Percentiles rank a stretch among this genome's conserved stretches.
Evolutionary conservation across 2,888 invertebrate species (phyloP).

Genomic region (Sisyra nigra): DNA sequence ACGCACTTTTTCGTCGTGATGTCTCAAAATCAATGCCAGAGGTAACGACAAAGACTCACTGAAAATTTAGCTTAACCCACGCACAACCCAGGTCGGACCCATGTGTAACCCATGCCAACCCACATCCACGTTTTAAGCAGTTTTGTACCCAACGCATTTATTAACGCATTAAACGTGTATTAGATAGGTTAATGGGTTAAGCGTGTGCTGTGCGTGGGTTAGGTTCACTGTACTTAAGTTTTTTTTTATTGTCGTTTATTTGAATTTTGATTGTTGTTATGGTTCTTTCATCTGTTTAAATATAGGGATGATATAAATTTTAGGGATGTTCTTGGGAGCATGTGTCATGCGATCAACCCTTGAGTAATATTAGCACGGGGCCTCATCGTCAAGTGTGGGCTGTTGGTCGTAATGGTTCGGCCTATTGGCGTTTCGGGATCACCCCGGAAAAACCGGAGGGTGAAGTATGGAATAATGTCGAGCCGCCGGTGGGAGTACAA

Average conservation of each 20-base stretch:
- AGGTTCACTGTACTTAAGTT: too few species aligned
- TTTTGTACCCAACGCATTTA: too few species aligned
- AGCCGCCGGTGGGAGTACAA: conserved; percentile 44
- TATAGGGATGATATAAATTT: too few species aligned
- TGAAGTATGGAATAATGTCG: conserved; percentile 64
- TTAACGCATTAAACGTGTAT: too few species aligned
- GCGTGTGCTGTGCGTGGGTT: background rate
- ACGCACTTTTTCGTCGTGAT: conserved; percentile 66
- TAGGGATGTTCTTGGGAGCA: conserved; percentile 68
- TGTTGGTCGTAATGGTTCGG: conserved; percentile 70
- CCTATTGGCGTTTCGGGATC: conserved; percentile 66
- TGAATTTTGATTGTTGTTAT: too few species aligned
- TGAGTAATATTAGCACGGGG: conserved; percentile 59
- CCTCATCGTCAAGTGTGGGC: conserved; percentile 64
- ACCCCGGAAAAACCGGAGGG: conserved; percentile 48
- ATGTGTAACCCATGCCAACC: too few species aligned
- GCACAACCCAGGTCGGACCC: too few species aligned
- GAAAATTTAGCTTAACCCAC: conserved; percentile 15
- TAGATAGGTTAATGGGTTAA: too few species aligned
- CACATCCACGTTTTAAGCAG: too few species aligned
- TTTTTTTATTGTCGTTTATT: too few species aligned
- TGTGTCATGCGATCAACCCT: conserved; percentile 62
- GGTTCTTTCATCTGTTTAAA: too few species aligned
- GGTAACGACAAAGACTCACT: too few species aligned
- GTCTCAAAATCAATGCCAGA: conserved; percentile 55